Conservation (phyloP, 2,888 invertebrate genomes). For the Allolobophora icterica region DNA sequence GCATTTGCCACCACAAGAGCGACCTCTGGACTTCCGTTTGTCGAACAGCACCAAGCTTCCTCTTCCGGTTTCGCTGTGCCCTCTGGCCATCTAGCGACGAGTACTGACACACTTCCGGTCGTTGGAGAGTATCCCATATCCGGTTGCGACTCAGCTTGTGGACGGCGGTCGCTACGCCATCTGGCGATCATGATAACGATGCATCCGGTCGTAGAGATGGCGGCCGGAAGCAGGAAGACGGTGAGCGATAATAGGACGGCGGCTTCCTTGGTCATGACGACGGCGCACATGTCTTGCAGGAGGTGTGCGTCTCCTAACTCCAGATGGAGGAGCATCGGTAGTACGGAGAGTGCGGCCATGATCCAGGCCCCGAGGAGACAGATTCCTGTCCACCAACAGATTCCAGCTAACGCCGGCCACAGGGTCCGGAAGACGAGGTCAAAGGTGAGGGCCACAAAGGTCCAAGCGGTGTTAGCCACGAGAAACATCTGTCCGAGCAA, state of each 20-base stretch:
- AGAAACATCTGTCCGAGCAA: slow-evolving; percentile 18
- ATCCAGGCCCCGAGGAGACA: background rate
- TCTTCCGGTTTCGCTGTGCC: background rate
- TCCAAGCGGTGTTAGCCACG: slow-evolving; percentile 19
- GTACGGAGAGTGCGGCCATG: background rate
- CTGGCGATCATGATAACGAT: slow-evolving; percentile 24
- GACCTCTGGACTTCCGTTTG: slow-evolving; percentile 30
- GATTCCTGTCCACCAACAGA: background rate
- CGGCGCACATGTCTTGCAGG: slow-evolving; percentile 26
- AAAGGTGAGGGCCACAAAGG: slow-evolving; percentile 20
- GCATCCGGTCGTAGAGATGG: slow-evolving; percentile 15
- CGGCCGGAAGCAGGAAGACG: slow-evolving; percentile 27
- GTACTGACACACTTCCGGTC: background rate
- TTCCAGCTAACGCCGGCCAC: background rate
- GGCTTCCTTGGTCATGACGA: background rate
- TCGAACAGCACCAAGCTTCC: background rate
- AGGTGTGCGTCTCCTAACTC: background rate
- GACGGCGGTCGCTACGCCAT: background rate
- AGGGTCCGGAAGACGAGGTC: background rate
- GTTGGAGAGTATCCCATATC: background rate
- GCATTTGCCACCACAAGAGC: slow-evolving; percentile 35
- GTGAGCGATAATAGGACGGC: slow-evolving; percentile 4
- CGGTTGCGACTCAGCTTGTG: background rate
- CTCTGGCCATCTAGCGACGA: background rate
- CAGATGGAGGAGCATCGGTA: slow-evolving; percentile 1